phyloP scores from a whole-genome alignment of 1,140 invertebrate genomes.

The Drosophila oshimai region DNA sequence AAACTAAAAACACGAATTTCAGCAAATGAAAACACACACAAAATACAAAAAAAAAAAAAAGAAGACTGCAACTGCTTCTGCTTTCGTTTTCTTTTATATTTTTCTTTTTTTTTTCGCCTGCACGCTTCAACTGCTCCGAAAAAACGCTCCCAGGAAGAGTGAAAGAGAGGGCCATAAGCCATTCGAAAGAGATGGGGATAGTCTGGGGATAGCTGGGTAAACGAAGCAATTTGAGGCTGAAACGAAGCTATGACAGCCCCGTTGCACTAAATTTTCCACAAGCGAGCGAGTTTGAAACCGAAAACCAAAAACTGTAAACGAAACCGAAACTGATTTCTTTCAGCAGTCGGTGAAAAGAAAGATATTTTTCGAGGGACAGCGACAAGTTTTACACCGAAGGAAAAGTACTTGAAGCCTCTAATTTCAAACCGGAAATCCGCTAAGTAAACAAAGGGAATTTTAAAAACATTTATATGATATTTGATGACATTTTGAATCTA shows the following conservation, averaged over 20 bases:
- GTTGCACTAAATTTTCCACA: slow-evolving; percentile 76
- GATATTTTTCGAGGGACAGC: not conserved
- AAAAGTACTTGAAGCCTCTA: slow-evolving; percentile 4
- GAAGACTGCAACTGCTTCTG: slow-evolving; percentile 54
- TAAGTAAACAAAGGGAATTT: not conserved
- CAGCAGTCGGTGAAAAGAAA: not conserved
- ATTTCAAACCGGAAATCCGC: not conserved
- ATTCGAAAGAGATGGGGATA: slow-evolving; percentile 11
- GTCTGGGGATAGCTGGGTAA: slow-evolving; percentile 44
- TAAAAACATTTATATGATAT: not conserved
- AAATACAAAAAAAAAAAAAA: slow-evolving; percentile 5
- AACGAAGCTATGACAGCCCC: slow-evolving; percentile 53
- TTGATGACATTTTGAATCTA: not conserved
- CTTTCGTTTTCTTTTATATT: too few species aligned
- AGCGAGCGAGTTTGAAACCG: slow-evolving; percentile 64
- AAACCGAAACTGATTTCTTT: slow-evolving; percentile 56
- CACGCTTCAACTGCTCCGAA: slow-evolving; percentile 69
- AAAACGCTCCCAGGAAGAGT: slow-evolving; percentile 29
- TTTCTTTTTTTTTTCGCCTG: too few species aligned
- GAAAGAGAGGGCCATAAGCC: slow-evolving; percentile 9
- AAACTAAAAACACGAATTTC: slow-evolving; percentile 43
- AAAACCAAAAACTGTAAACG: slow-evolving; percentile 69
- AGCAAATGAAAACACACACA: slow-evolving; percentile 19
- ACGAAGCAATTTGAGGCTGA: slow-evolving; percentile 65
- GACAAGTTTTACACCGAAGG: slow-evolving; percentile 5